Conservation (phyloP, 1,140 invertebrate genomes). For the Gonioctena quinquepunctata region DNA sequence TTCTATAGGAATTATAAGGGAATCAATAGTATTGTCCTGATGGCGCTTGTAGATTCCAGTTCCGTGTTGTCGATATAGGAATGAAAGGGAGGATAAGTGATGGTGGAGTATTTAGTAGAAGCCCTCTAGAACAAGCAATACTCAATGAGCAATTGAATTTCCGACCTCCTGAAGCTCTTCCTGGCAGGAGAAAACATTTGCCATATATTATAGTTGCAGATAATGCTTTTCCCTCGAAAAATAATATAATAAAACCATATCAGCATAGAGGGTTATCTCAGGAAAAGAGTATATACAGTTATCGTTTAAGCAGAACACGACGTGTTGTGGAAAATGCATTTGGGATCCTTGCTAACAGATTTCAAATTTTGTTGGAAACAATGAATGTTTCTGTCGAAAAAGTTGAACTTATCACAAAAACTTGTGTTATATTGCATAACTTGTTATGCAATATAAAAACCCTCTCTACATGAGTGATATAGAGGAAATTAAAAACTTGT, state of each 20-base stretch:
- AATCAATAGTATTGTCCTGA: too few species aligned
- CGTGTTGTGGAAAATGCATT: constrained; percentile 55
- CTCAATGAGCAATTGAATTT: constrained; percentile 6
- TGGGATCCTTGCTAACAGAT: constrained; percentile 50
- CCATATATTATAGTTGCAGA: constrained; percentile 50
- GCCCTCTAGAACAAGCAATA: constrained; percentile 22
- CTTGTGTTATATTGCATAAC: constrained; percentile 18
- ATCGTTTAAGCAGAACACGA: constrained; percentile 52
- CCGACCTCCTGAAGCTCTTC: constrained; percentile 18
- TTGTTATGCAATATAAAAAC: constrained; percentile 9
- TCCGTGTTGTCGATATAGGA: not conserved
- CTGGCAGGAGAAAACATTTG: not conserved
- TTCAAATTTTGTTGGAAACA: constrained; percentile 17
- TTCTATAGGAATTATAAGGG: too few species aligned
- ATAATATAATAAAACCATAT: constrained; percentile 57
- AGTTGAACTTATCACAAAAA: constrained; percentile 15
- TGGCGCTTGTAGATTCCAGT: too few species aligned
- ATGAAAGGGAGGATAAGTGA: constrained; percentile 41
- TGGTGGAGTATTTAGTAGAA: constrained; percentile 38
- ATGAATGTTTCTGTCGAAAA: constrained; percentile 17
- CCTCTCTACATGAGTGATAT: too few species aligned
- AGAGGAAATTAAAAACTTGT: too few species aligned
- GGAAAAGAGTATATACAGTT: constrained; percentile 57
- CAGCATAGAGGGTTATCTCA: constrained; percentile 39
- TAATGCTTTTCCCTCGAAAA: constrained; percentile 57